A percentile compares a stretch with the other conserved stretches of the same genome.
These are phyloP conservation scores for Galaxea fascicularis DNA, from an alignment of 92 coral and sea anemone species.

Conservation along the genomic window DNA sequence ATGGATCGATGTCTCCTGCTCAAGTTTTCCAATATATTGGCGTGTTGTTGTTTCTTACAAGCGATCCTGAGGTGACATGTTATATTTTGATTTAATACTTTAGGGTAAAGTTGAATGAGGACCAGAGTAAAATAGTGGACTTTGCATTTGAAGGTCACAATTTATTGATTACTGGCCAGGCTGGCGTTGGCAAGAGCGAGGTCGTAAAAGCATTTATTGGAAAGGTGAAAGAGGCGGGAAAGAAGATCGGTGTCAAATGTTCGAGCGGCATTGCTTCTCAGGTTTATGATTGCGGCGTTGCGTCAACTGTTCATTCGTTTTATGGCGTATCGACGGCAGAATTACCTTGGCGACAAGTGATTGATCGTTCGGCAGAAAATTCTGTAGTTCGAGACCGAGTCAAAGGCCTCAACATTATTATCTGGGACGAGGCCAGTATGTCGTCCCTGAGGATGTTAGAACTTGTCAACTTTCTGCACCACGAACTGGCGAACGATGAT, in stretches of 20 bases:
- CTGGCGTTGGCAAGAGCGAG: not conserved
- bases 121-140: not conserved
- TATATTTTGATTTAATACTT: no score
- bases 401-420: no score
- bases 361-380: conserved; percentile 9
- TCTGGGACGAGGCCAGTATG: conserved; percentile 10
- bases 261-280: not conserved
- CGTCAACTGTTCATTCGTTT: conserved; percentile 64
- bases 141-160: not conserved
- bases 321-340: conserved; percentile 58
- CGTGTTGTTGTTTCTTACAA: no score
- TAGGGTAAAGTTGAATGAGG: not conserved
- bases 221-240: not conserved
- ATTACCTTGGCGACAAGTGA: conserved; percentile 43
- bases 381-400: no score
- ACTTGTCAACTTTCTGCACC: conserved; percentile 43
- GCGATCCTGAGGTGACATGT: no score
- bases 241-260: not conserved
- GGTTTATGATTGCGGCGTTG: conserved; percentile 51
- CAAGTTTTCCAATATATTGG: no score
- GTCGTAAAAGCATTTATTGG: not conserved
- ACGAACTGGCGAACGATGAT: conserved; percentile 21
- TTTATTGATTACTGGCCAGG: not conserved
- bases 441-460: conserved; percentile 52
- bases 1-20: no score